These are phyloP conservation scores for Cosmopolites sordidus DNA, from an alignment of 2,888 invertebrate species.

Conservation along the genomic window DNA sequence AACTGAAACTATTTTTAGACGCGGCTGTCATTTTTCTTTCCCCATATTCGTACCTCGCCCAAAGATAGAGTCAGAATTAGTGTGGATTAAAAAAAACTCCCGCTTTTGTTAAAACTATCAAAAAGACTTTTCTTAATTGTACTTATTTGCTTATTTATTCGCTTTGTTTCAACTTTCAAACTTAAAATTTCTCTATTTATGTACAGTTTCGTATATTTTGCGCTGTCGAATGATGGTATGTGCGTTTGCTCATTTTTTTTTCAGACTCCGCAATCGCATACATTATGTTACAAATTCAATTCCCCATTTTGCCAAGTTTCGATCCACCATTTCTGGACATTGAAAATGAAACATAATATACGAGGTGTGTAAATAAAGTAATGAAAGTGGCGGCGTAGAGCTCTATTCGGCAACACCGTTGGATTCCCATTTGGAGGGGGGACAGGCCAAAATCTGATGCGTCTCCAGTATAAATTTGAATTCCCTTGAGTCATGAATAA, in stretches of 20 bases:
- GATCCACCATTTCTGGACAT: no score
- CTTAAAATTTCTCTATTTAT: slow-evolving; percentile 44
- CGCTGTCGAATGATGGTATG: slow-evolving; percentile 34
- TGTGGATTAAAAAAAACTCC: slow-evolving; percentile 17
- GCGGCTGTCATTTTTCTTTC: no score
- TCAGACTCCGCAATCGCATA: slow-evolving; percentile 10
- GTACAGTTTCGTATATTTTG: slow-evolving; percentile 41
- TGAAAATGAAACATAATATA: no score
- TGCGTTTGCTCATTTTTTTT: slow-evolving; percentile 36
- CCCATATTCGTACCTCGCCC: slow-evolving; percentile 5
- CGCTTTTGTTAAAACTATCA: slow-evolving; percentile 34
- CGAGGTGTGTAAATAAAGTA: no score
- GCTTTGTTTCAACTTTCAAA: slow-evolving; percentile 42
- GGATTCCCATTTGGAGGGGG: no score
- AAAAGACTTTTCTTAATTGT: slow-evolving; percentile 39
- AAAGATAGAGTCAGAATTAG: slow-evolving; percentile 16
- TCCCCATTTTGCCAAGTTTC: no score
- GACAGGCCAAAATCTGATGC: no score
- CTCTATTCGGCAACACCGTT: no score
- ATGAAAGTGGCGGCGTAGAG: no score
- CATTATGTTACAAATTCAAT: slow-evolving; percentile 27
- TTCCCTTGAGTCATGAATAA: no score
- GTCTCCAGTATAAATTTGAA: no score
- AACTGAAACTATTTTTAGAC: no score
- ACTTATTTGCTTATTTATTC: slow-evolving; percentile 42